Percentiles rank a stretch among this genome's conserved stretches.
phyloP scores from a whole-genome alignment of 2,888 invertebrate species.

The Notodonta dromedarius region DNA sequence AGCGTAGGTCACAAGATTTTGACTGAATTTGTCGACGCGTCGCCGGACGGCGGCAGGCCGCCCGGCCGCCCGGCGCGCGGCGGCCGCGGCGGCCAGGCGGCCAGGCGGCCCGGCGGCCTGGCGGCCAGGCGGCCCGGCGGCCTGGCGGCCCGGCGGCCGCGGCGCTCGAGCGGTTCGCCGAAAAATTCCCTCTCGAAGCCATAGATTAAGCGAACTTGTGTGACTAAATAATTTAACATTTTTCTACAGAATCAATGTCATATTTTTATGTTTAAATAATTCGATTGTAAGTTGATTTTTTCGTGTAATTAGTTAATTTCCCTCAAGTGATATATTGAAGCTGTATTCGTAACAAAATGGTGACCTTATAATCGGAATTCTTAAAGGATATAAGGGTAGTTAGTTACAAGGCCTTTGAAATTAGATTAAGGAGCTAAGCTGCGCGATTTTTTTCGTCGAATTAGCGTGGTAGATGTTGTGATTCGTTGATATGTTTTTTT shows the following conservation, averaged over 20 bases:
- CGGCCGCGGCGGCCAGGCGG: slow-evolving; percentile 13
- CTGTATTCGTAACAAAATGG: slow-evolving; percentile 76
- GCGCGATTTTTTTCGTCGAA: slow-evolving; percentile 62
- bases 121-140: slow-evolving; percentile 7
- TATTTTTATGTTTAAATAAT: slow-evolving; percentile 55
- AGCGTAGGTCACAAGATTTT: slow-evolving; percentile 54
- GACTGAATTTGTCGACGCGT: slow-evolving; percentile 52
- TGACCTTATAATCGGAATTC: slow-evolving; percentile 81
- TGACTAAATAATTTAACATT: slow-evolving; percentile 74
- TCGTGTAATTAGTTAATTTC: slow-evolving; percentile 72
- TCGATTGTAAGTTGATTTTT: slow-evolving; percentile 57
- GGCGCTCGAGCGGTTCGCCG: slow-evolving; percentile 32
- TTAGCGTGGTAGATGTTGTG: slow-evolving; percentile 67
- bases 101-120: slow-evolving; percentile 16
- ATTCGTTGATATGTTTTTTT: slow-evolving; percentile 60
- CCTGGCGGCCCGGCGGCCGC: slow-evolving; percentile 13
- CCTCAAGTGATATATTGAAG: slow-evolving; percentile 79
- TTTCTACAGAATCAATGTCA: slow-evolving; percentile 72
- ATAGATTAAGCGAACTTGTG: slow-evolving; percentile 75
- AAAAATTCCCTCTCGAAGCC: slow-evolving; percentile 69
- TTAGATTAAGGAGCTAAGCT: slow-evolving; percentile 70
- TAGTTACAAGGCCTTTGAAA: slow-evolving; percentile 79
- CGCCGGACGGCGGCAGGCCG: slow-evolving; percentile 22
- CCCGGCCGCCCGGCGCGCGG: slow-evolving; percentile 1
- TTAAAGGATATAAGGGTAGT: slow-evolving; percentile 80